Evolutionary conservation across 2,113 vertebrate species (phyloP).

Genomic region (Carollia perspicillata): DNA sequence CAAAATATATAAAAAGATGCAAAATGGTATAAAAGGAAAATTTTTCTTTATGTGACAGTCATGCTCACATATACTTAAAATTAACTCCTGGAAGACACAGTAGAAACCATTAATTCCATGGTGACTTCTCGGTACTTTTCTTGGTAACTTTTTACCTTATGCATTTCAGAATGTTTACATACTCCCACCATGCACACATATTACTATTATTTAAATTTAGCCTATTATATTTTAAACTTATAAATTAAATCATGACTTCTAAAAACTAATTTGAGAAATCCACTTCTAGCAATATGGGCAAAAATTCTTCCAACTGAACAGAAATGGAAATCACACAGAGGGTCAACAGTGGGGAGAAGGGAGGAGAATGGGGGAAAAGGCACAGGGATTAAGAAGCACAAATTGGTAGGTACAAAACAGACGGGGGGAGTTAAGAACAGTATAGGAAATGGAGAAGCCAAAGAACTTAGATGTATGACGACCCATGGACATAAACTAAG

Average conservation of each 20-base stretch:
- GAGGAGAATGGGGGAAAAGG: too few relatives aligned
- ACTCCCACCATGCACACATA: neutral
- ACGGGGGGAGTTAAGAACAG: too few relatives aligned
- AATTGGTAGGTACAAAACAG: too few relatives aligned
- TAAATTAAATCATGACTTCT: neutral
- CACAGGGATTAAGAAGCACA: too few relatives aligned
- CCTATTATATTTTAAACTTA: neutral
- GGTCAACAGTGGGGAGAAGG: too few relatives aligned
- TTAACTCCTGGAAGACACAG: neutral
- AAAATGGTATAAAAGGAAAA: neutral
- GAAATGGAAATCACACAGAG: too few relatives aligned
- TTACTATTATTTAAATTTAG: neutral
- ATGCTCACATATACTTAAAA: neutral
- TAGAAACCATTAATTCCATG: neutral
- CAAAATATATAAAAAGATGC: neutral
- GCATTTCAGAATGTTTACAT: neutral
- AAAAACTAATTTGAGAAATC: neutral
- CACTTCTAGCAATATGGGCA: neutral
- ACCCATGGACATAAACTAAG: too few relatives aligned
- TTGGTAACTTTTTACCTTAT: neutral
- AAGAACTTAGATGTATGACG: too few relatives aligned
- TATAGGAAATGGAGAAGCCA: too few relatives aligned
- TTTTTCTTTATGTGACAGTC: neutral
- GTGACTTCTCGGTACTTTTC: neutral
- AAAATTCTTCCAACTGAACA: neutral